Conservation (phyloP, 2,113 vertebrate genomes). For the Girardinichthys multiradiatus region DNA sequence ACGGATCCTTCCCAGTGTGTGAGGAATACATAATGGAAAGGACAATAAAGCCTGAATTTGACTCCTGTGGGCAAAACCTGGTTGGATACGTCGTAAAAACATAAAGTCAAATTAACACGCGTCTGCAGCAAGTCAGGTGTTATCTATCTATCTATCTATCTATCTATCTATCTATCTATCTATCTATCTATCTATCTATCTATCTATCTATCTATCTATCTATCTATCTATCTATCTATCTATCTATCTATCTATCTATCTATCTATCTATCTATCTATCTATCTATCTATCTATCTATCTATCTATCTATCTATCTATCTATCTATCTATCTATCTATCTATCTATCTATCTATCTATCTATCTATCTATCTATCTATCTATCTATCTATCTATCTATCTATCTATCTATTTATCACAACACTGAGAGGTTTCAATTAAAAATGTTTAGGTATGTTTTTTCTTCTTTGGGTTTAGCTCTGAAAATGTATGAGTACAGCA, state of each 20-base stretch:
- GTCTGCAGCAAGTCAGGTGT: conserved; percentile 42
- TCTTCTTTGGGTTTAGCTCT: too few relatives aligned
- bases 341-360: neutral
- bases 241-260: neutral
- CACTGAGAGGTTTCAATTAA: too few relatives aligned
- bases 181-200: conserved; percentile 26
- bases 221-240: neutral
- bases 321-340: conserved; percentile 6
- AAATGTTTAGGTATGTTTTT: too few relatives aligned
- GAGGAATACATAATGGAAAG: conserved; percentile 50
- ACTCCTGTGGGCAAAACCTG: conserved; percentile 38
- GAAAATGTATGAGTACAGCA: neutral
- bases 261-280: neutral
- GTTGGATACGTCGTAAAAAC: conserved; percentile 61
- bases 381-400: neutral
- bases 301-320: conserved; percentile 28
- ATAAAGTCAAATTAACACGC: conserved; percentile 23
- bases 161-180: conserved; percentile 31
- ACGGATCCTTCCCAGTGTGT: conserved; percentile 50
- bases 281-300: conserved; percentile 36
- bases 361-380: neutral
- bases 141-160: conserved; percentile 44
- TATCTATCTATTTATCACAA: neutral
- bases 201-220: conserved; percentile 27
- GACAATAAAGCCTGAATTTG: conserved; percentile 51